Base-by-base conservation (phyloP, 2,888 invertebrate species). In the Plebejus anna region DNA sequence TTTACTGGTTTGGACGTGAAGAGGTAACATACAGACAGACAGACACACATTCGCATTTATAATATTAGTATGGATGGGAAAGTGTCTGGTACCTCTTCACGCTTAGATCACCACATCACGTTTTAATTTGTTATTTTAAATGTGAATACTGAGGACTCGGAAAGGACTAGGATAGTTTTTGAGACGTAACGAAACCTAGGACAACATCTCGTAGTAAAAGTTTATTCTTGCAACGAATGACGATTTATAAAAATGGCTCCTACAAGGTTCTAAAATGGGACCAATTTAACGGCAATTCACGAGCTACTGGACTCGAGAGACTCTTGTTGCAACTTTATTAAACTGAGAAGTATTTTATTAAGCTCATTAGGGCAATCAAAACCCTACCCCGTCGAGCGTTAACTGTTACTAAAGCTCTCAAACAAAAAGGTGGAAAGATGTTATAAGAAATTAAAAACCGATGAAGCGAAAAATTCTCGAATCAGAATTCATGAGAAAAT, bases 401-500 rank as follows among this genome's bases (percentile, higher is more conserved):
- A 66, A 66, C 66, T 36, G 66, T 13, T 36, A 66, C 66, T 66
- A 36, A 66, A 66, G 61, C 11, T 5, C 13, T 13, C 66, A 9
- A 66, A 32, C 22, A 66, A 36, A 66, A 66, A 73, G 55, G 73
- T 73, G 32, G 32, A 73, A 32, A 73, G 55, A 75, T 57, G 47
- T 59, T 38, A 75, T 72, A 77, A 76, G 77, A 78, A 78, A 78
- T 79, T 78, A 77, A 75, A 76, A 76, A 66, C 71, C 75, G 78
- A 78, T 80, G 78, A 78, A 79, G 78, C 78, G 78, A 80, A 79
- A 77, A 79, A 78, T 77, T 79, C 66, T 51, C 76, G 75, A 75
- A 79, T 76, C 73, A 76, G 75, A 77, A 75, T 76, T 76, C 72
- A 78, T 80, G 79, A 79, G 79, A 80, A 80, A 79, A 80, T 81